Evolutionary conservation across 2,113 vertebrate species (phyloP).

Genomic region (Mirounga angustirostris): DNA sequence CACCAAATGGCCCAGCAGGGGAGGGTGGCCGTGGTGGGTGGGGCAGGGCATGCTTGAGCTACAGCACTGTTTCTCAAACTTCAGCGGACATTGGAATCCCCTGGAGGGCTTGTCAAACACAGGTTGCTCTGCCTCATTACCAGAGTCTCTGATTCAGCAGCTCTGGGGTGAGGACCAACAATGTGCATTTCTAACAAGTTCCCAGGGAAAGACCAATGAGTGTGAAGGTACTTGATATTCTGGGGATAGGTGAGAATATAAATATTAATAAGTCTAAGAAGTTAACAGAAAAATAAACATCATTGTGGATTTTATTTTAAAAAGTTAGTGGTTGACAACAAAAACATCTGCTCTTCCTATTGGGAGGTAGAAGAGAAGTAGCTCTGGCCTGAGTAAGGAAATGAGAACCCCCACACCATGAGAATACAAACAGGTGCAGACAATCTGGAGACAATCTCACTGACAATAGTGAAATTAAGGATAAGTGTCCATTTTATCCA

Average conservation of each 20-base stretch:
- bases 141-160: background rate
- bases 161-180: background rate
- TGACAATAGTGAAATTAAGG: background rate
- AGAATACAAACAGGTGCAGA: background rate
- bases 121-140: background rate
- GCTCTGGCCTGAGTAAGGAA: background rate
- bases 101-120: background rate
- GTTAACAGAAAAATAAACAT: background rate
- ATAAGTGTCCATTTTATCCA: background rate
- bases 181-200: background rate
- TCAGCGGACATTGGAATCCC: background rate
- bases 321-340: background rate
- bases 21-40: fast-evolving
- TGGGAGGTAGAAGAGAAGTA: background rate
- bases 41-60: background rate
- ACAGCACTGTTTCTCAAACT: background rate
- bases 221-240: background rate
- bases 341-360: background rate
- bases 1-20: too few relatives aligned
- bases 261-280: background rate
- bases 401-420: background rate
- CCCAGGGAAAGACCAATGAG: background rate
- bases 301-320: slow-evolving; percentile 18
- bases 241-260: background rate
- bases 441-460: background rate